A percentile compares a stretch with the other conserved stretches of the same genome.
Conservation (phyloP, 64 coral and sea anemone genomes). For the Montipora sp. region DNA sequence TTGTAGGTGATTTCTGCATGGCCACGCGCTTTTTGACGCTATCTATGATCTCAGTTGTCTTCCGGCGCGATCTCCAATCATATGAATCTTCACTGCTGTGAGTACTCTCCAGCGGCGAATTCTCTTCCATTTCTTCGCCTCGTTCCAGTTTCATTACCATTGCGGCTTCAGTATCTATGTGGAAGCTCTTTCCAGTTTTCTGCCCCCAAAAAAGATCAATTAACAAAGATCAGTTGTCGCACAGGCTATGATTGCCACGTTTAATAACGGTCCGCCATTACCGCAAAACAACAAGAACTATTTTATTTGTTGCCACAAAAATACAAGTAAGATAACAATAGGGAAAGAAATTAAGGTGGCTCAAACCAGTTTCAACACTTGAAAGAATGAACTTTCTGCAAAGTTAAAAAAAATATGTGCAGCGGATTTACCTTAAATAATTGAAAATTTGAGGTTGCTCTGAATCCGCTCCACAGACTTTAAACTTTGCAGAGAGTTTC, state of each 20-base stretch:
- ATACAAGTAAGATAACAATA: too few relatives aligned
- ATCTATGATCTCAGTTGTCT: conserved; percentile 57
- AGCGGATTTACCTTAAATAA: too few relatives aligned
- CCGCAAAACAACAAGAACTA: too few relatives aligned
- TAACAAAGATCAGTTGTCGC: neutral
- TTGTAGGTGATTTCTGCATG: neutral
- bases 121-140: neutral
- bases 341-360: too few relatives aligned
- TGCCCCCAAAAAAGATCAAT: neutral
- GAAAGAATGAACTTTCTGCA: too few relatives aligned
- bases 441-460: too few relatives aligned
- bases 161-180: neutral
- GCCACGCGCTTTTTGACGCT: conserved; percentile 65
- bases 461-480: too few relatives aligned
- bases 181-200: neutral
- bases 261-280: neutral
- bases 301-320: too few relatives aligned
- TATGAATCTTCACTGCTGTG: conserved; percentile 60
- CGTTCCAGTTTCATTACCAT: neutral
- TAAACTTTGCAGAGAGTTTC: too few relatives aligned
- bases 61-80: conserved; percentile 55
- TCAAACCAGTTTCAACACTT: too few relatives aligned
- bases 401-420: too few relatives aligned
- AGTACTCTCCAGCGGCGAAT: conserved; percentile 3
- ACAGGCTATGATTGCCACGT: neutral